phyloP scores from a whole-genome alignment of 2,888 invertebrate species.

The Euproctis similis region DNA sequence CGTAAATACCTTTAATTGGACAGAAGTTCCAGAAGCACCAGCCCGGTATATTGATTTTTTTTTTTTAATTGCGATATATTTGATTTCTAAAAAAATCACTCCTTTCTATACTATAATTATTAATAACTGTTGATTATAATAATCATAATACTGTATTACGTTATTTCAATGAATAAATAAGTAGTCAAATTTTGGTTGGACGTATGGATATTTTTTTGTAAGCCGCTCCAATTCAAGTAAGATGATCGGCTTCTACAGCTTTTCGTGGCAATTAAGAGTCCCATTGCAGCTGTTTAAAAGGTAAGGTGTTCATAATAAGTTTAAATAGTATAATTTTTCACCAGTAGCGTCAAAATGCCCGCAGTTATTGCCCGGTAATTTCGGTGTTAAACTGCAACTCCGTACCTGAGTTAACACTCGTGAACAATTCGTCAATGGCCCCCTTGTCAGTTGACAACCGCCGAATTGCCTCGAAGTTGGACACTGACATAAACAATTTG shows the following conservation, averaged over 20 bases:
- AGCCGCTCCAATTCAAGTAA: too few relatives aligned
- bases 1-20: slow-evolving; percentile 5
- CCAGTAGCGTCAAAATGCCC: slow-evolving; percentile 8
- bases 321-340: slow-evolving; percentile 10
- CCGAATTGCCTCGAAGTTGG: slow-evolving; percentile 7
- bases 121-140: neutral
- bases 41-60: too few relatives aligned
- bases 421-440: slow-evolving; percentile 22
- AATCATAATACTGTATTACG: too few relatives aligned
- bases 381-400: slow-evolving; percentile 12
- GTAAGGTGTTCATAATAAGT: slow-evolving; percentile 18
- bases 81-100: slow-evolving; percentile 1
- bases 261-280: too few relatives aligned
- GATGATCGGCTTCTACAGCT: too few relatives aligned
- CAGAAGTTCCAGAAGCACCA: slow-evolving; percentile 11
- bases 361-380: slow-evolving; percentile 11
- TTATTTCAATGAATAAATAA: slow-evolving; percentile 1
- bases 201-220: too few relatives aligned
- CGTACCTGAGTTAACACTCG: slow-evolving; percentile 8
- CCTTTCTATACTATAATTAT: neutral
- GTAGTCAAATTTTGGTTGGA: too few relatives aligned
- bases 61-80: slow-evolving; percentile 4
- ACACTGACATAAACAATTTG: slow-evolving; percentile 5
- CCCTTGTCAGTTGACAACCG: slow-evolving; percentile 14
- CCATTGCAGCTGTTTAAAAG: too few relatives aligned